Percentiles rank a stretch among this genome's conserved stretches.
These are phyloP conservation scores for Schizothorax lantsangensis DNA, from an alignment of 2,797 vertebrate species.

Conservation along the genomic window DNA sequence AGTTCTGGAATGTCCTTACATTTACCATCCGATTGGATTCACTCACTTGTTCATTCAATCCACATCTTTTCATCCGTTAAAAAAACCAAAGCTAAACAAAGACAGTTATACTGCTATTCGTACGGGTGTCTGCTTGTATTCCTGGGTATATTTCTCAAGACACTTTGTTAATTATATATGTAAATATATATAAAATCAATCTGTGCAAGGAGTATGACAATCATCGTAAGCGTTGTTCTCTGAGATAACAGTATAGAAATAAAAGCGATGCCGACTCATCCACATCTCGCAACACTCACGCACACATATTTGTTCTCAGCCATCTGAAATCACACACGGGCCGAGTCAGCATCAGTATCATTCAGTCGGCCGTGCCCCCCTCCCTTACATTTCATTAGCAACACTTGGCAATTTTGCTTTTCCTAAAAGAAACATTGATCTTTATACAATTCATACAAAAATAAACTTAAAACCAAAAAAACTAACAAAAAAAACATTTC, in stretches of 20 bases:
- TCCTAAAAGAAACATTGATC: slow-evolving; percentile 73
- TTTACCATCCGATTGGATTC: slow-evolving; percentile 68
- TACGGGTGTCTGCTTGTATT: slow-evolving; percentile 76
- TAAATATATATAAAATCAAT: slow-evolving; percentile 78
- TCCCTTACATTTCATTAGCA: slow-evolving; percentile 63
- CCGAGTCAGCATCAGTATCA: slow-evolving; percentile 46
- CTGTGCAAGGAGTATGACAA: slow-evolving; percentile 85
- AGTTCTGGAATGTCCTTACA: slow-evolving; percentile 75
- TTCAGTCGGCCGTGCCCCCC: slow-evolving; percentile 39
- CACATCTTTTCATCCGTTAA: slow-evolving; percentile 66
- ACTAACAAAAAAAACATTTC: slow-evolving; percentile 75
- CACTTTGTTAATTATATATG: slow-evolving; percentile 83
- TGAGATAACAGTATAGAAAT: slow-evolving; percentile 69
- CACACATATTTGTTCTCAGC: slow-evolving; percentile 39
- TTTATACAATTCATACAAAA: slow-evolving; percentile 82
- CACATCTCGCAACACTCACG: background rate
- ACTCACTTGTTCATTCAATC: slow-evolving; percentile 63
- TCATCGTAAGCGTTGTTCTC: slow-evolving; percentile 77
- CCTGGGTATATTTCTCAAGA: slow-evolving; percentile 83
- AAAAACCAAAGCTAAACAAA: slow-evolving; percentile 65
- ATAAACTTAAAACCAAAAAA: slow-evolving; percentile 67
- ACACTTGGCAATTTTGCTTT: slow-evolving; percentile 63
- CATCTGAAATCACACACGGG: slow-evolving; percentile 34
- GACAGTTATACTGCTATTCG: slow-evolving; percentile 78
- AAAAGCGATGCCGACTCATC: slow-evolving; percentile 45